Base-by-base conservation (phyloP, 2,113 vertebrate genomes). In the Corythoichthys haematopterus region DNA sequence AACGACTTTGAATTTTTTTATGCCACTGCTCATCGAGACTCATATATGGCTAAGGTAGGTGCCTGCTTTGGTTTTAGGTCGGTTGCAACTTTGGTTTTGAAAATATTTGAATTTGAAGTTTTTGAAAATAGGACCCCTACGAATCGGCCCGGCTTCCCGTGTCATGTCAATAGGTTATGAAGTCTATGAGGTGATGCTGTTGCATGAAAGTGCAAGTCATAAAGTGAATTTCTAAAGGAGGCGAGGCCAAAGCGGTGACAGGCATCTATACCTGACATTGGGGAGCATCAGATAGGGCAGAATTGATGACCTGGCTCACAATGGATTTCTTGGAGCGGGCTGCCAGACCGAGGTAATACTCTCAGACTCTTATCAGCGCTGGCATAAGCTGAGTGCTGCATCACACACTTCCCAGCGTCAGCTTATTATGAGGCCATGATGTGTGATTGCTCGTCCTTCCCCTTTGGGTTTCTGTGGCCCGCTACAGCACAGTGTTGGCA, bases 271-370 rank as follows among this genome's bases (percentile, higher is more conserved):
- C 88, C 85, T 85, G 85, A 84, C 85, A 89, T 86, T 84, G 85
- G 87, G 88, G 85, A 88, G 89, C 87, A 82, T 91, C 89, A 90
- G 88, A 91, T 91, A 90, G 88, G 84, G 84, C 84, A 84, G 86
- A 91, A 91, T 89, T 91, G 91, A 90, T 90, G 89, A 90, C 86
- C 86, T 87, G 88, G 90, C 90, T 90, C 87, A 88, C 86, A 87
- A 88, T 89, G 87, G 87, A 89, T 91, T 89, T 89, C 87, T 88
- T 85, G 87, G 85, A 88, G 80, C 83, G 69, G 83, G 85, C 83
- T 87, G 86, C 85, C 88, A 87, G 86, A 88, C 82, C 80, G 84
- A 86, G 88, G 86, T 91, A 92, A 90, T 88, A 87, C 87, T 84
- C 88, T 89, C 89, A 89, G 87, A 84, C 87, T 89, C 87, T 90